Evolutionary conservation across 2,113 vertebrate species (phyloP), one percentile per base, ranked within the genome.

Genomic region (Ochotona curzoniae): DNA sequence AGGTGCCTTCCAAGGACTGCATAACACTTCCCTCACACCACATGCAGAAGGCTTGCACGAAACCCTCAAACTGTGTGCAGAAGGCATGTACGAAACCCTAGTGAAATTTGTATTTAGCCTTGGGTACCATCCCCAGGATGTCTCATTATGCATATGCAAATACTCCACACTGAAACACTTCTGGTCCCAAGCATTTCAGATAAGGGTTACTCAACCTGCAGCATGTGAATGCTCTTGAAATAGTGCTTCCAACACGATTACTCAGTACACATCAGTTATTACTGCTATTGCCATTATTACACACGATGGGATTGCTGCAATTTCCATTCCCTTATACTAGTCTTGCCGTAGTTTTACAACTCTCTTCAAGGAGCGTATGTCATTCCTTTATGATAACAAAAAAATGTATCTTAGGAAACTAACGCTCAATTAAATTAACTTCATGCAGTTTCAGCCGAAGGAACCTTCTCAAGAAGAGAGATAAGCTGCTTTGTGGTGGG

Each of bases 341-440:
- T 32, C 60, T 64, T 15, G 20, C 35, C 44, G 7, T 75, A 66
- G 70, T 87, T 90, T 80, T 90, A 84, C 49, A 90, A 66, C 15
- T 61, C 32, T 92, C 51, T 75, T 94, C 89, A 90, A 57, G 15
- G 21, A 83, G 61, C 60, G 26, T 80, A 61, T 60, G 70, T 61
- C 71, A 93, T 64, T 80, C 88, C 54, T 70, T 83, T 32, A 54
- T 75, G 91, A 74, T n/a, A 89, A 85, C 60, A 83, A 81, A 93
- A 90, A 79, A 76, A 90, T 49, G 21, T 38, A 82, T 89, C 71
- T 80, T n/a, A 73, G 61, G 76, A 38, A 94, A 89, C 83, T 44
- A 91, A 75, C 10, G 64, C 79, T 87, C 66, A 75, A 54, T 91
- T 95, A 74, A 91, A 73, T 75, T 79, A 87, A 91, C 64, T 61